Percentiles rank a stretch among this genome's conserved stretches.
These are phyloP conservation scores for Ephydatia muelleri DNA, from an alignment of 37 sponge, comb jelly and placozoan genomes.

Conservation along the genomic window DNA sequence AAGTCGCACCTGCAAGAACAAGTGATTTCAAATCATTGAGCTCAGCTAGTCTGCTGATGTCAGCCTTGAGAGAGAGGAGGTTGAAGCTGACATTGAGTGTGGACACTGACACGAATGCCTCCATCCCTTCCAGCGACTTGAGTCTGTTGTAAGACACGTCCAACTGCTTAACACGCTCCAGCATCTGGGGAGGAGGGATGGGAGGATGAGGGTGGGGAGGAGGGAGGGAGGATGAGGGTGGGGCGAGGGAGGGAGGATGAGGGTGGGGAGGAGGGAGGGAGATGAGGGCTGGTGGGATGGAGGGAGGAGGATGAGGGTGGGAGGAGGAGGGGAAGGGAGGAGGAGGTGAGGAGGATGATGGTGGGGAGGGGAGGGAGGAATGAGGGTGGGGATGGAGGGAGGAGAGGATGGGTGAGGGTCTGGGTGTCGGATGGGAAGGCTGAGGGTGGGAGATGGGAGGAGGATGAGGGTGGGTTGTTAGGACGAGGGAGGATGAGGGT, in stretches of 20 bases:
- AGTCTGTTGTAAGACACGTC: conserved; percentile 64
- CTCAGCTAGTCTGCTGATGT: conserved; percentile 24
- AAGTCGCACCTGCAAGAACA: conserved; percentile 33
- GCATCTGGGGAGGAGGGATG: conserved; percentile 25
- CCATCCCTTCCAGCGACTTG: conserved; percentile 23
- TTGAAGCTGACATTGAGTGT: conserved; percentile 58
- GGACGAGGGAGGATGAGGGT: no score
- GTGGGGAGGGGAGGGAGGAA: no score
- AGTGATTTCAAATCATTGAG: conserved; percentile 37
- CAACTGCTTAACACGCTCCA: conserved; percentile 49
- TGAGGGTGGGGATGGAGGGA: background rate
- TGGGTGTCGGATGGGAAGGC: no score
- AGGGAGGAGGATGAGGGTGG: no score
- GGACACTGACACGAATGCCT: conserved; percentile 45
- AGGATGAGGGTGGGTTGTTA: no score
- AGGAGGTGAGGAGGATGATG: no score
- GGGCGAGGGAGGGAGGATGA: background rate
- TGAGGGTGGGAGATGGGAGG: no score
- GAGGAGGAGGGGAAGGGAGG: no score
- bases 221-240: background rate
- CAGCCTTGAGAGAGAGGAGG: conserved; percentile 6
- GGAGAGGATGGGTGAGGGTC: no score
- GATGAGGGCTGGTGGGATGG: background rate
- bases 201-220: no score
- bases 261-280: background rate